Evolutionary conservation across 2,113 vertebrate species (phyloP).

Genomic region (Benitochromis conjunctus): DNA sequence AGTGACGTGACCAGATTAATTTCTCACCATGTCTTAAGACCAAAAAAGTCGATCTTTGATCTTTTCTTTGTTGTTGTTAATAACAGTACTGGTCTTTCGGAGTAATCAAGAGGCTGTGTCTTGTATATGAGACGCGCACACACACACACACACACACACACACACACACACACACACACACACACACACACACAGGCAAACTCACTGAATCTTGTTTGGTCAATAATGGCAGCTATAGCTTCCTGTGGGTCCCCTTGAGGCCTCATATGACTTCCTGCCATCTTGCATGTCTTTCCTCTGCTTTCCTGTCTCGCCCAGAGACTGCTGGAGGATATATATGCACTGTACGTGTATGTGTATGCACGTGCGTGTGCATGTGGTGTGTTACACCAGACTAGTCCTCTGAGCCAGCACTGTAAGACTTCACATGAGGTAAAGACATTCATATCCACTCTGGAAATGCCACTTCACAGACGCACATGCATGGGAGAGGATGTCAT

Average conservation of each 20-base stretch:
- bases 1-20: background rate
- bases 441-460: constrained; percentile 5
- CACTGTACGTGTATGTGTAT: background rate
- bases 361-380: background rate
- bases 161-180: too few relatives aligned
- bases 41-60: background rate
- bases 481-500: constrained; percentile 12
- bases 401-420: background rate
- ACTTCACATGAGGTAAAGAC: constrained; percentile 11
- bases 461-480: background rate
- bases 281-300: constrained; percentile 57
- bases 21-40: background rate
- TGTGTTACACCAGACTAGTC: background rate
- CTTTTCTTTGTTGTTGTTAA: background rate
- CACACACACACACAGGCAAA: background rate
- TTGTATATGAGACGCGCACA: background rate
- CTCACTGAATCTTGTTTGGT: constrained; percentile 6
- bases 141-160: too few relatives aligned
- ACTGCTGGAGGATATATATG: background rate
- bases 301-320: constrained; percentile 47
- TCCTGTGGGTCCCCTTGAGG: constrained; percentile 55
- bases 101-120: background rate
- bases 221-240: constrained; percentile 57
- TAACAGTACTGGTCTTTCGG: background rate
- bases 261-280: constrained; percentile 72